Evolutionary conservation across 2,888 invertebrate genomes (phyloP).

Genomic region (Oligia fasciuncula): DNA sequence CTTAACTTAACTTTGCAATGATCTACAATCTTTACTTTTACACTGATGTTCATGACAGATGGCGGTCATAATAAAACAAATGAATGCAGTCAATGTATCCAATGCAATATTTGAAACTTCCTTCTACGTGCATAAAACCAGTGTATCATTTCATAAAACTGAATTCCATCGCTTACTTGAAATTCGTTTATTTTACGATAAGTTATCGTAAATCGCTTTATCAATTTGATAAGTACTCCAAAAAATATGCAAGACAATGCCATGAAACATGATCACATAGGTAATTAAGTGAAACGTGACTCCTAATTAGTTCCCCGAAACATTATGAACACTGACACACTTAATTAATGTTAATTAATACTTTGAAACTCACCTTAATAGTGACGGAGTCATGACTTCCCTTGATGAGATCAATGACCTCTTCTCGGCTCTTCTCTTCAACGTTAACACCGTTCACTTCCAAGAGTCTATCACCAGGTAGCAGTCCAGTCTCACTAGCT

Average conservation of each 20-base stretch:
- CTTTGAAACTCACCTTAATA: conserved; percentile 92
- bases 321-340: conserved; percentile 10
- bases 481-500: conserved; percentile 94
- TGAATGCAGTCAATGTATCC: not conserved
- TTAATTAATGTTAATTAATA: conserved; percentile 17
- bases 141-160: not conserved
- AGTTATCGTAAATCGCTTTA: conserved; percentile 7
- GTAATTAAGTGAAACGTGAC: conserved; percentile 21
- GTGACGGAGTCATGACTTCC: conserved; percentile 95
- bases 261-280: conserved; percentile 6
- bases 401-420: conserved; percentile 98
- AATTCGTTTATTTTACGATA: conserved; percentile 21
- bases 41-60: no score
- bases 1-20: no score
- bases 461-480: conserved; percentile 98
- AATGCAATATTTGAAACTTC: conserved; percentile 4
- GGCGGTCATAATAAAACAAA: not conserved
- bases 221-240: not conserved
- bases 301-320: conserved; percentile 9
- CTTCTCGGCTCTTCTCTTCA: conserved; percentile 95
- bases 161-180: not conserved
- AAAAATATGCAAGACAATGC: conserved; percentile 1
- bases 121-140: not conserved
- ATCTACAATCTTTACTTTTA: no score
- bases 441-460: conserved; percentile 97